These are phyloP conservation scores for Sciurus carolinensis DNA, from an alignment of 2,797 vertebrate species.

Conservation along the genomic window DNA sequence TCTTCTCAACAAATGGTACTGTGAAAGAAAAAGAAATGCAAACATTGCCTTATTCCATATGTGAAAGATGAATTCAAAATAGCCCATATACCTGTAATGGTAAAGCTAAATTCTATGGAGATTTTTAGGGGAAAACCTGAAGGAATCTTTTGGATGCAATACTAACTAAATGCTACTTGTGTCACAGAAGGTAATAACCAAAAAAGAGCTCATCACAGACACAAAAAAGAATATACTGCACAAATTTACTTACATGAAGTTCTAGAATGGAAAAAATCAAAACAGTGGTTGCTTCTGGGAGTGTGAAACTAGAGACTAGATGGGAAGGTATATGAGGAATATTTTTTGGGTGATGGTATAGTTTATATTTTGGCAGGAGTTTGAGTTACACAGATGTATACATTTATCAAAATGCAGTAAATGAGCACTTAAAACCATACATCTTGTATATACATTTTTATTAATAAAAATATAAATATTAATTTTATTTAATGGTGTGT, in stretches of 20 bases:
- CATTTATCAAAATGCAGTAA: background rate
- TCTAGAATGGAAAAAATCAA: background rate
- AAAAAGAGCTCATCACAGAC: background rate
- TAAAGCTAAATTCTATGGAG: background rate
- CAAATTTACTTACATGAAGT: background rate
- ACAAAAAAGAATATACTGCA: background rate
- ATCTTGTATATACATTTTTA: slow-evolving; percentile 1
- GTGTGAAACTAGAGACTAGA: background rate
- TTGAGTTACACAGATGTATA: background rate
- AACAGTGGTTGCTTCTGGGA: background rate
- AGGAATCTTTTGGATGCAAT: background rate
- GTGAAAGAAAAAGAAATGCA: background rate
- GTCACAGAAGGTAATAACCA: background rate
- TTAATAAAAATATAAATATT: slow-evolving; percentile 2
- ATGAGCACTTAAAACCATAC: background rate
- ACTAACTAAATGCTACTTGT: background rate
- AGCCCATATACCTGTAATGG: background rate
- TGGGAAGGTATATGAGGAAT: background rate
- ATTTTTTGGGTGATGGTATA: background rate
- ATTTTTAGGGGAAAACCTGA: background rate
- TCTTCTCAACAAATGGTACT: slow-evolving; percentile 13
- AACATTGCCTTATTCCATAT: background rate
- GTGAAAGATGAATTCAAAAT: background rate
- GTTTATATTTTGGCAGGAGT: background rate
- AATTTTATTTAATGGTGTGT: background rate